Evolutionary conservation across 2,888 invertebrate genomes (phyloP), one percentile per base, ranked within the genome.

Genomic region (Furcula furcula): DNA sequence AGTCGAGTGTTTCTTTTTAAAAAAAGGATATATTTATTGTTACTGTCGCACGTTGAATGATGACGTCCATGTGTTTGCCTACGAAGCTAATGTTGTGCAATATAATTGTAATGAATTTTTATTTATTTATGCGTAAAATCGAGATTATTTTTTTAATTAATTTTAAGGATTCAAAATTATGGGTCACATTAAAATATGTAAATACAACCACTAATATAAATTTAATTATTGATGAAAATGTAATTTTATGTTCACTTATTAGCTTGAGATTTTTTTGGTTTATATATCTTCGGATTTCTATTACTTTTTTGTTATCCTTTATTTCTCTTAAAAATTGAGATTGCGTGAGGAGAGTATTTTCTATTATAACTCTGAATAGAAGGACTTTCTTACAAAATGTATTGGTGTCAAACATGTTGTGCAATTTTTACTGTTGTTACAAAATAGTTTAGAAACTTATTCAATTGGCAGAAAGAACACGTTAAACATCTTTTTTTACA

Each of bases 51-150:
- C 49, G 53, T 53, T 61, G 47, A 53, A 55, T 40, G 29, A 52
- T 67, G 58, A 68, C 82, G 82, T 83, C 83, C 81, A 81, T 26
- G 13, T 4, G 13, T 60, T 57, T 46, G 76, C 80, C 80, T 81
- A 75, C 72, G 67, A 82, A 80, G 74, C 73, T 61, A 56, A 52
- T 41, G 48, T 55, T 68, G 73, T 81, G 77, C 76, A 79, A 79
- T 78, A 76, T 58, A 21, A 36, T 23, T 23, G 7, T 26, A 12
- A 25, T 13, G 7, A 13, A 0, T 7, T 7, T 25, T 25, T 18
- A 28, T 28, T 28, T 18, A 18, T 28, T 28, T 7, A 7, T 9
- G 14, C 14, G 18, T 28, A 10, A 27, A 10, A 28, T 11, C 28
- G 28, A 28, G 16, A 16, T 28, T 16, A 18, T 18, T 18, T 23